Base-by-base conservation (phyloP, 1,140 invertebrate species). In the Drosophila elegans region DNA sequence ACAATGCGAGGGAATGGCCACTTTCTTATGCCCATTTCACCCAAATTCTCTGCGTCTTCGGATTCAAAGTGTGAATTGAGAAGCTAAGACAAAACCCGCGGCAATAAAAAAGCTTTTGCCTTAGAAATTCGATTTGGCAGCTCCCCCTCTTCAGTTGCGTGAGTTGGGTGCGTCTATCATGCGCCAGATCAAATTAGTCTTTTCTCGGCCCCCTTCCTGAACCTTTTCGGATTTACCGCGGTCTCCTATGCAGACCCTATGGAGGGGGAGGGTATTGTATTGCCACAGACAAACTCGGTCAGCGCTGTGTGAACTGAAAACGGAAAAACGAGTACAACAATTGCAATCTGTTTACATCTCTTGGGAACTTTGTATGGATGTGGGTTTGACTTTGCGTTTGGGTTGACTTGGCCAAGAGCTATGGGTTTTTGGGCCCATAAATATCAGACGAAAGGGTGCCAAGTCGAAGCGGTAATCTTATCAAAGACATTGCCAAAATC, bases 101-200 rank as follows among this genome's bases (percentile, higher is more conserved):
- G 42, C 45, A 61, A 51, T 57, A 71, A 71, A 57, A 71, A 34
- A 73, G 44, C 21, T 29, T 45, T 54, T 72, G 69, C 39, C 34
- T 61, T 61, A 41, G 54, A 73, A 73, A 73, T 73, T 73, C 39
- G 54, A 61, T 73, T 73, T 61, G 55, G 16, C 39, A 29, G 27
- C 16, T 16, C 38, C 12, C 45, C 44, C 38, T 16, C 44, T 2
- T 10, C 27, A 57, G 59, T 84, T 84, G 80, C 80, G 80, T 83
- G 80, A 46, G 64, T 45, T 79, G 25, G 52, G 80, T 83, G 80
- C 80, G 80, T 83, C 80, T 84, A 84, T 84, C 80, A 83, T 39
- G 1, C 62, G 53, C 71, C 44, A 66, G 82, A 83, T 84, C 80
- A 84, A 84, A 79, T 82, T 79, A 73, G 71, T 52, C 16, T 21